Evolutionary conservation across 2,113 vertebrate species (phyloP).

Genomic region (Chloebia gouldiae): DNA sequence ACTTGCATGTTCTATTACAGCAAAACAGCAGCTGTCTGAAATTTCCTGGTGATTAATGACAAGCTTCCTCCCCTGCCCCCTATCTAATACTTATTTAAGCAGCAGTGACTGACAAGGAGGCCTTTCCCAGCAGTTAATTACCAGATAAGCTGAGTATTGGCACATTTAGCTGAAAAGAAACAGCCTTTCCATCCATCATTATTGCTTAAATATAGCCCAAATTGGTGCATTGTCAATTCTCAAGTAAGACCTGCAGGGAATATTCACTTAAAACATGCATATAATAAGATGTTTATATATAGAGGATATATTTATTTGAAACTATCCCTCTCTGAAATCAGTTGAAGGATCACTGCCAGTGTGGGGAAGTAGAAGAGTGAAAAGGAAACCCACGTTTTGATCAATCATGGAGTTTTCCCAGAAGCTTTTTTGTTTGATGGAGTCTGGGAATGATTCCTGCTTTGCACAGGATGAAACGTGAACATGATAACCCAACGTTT

Average conservation of each 20-base stretch:
- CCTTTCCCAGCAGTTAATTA: background rate
- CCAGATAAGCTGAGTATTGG: background rate
- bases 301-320: background rate
- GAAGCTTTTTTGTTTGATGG: background rate
- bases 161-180: background rate
- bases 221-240: background rate
- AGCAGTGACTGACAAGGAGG: background rate
- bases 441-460: background rate
- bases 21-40: background rate
- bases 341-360: background rate
- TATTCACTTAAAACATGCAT: background rate
- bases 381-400: background rate
- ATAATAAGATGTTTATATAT: background rate
- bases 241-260: background rate
- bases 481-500: background rate
- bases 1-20: background rate
- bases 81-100: background rate
- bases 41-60: slow-evolving; percentile 5
- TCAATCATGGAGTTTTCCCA: background rate
- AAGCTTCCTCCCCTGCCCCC: background rate
- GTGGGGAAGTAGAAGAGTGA: background rate
- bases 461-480: background rate
- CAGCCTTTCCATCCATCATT: background rate
- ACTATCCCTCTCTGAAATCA: background rate
- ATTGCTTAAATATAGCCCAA: background rate